These are phyloP conservation scores for Meloidogyne hapla DNA, from an alignment of 1,140 invertebrate genomes.

Conservation along the genomic window DNA sequence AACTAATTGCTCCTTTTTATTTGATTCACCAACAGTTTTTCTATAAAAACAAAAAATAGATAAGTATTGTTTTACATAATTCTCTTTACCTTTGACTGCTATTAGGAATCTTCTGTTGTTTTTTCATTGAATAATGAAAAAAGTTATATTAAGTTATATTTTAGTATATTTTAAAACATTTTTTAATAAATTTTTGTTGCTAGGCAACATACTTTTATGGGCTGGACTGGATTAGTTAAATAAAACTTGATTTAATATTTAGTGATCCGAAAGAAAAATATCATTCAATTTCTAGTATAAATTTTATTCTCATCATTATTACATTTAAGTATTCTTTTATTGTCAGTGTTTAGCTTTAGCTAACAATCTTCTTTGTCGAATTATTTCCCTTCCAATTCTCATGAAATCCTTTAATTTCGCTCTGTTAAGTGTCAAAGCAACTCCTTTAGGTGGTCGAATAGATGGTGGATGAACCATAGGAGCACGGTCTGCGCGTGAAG, in stretches of 20 bases:
- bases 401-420: slow-evolving; percentile 42
- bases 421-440: slow-evolving; percentile 27
- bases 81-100: slow-evolving; percentile 3
- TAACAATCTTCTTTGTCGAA: not conserved
- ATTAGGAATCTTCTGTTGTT: slow-evolving; percentile 7
- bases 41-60: not conserved
- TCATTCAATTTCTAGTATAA: not conserved
- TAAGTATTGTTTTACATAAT: not conserved
- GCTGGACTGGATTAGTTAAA: not conserved
- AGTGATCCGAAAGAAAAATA: not conserved
- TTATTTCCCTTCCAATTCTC: slow-evolving; percentile 24
- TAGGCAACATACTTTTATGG: not conserved
- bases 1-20: not conserved
- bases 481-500: not conserved
- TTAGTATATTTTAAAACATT: not conserved
- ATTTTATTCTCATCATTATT: not conserved
- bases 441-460: slow-evolving; percentile 41
- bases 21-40: not conserved
- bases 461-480: slow-evolving; percentile 25
- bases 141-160: not conserved
- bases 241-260: too few species aligned
- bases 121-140: not conserved
- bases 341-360: not conserved
- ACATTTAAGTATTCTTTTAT: not conserved
- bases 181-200: not conserved